phyloP scores from a whole-genome alignment of 2,113 vertebrate genomes.

The Megaptera novaeangliae region DNA sequence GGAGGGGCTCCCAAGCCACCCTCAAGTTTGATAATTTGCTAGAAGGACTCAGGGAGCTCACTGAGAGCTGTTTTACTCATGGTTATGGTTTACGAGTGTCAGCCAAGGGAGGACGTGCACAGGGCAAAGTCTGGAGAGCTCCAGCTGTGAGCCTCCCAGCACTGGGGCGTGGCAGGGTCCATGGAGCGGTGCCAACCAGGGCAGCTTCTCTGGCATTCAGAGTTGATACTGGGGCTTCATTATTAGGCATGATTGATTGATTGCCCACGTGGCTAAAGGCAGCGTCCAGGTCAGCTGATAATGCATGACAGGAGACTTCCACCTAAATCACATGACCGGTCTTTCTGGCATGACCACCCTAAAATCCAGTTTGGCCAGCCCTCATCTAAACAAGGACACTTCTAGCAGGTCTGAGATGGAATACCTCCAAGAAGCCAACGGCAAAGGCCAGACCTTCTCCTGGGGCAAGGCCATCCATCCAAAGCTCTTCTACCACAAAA shows the following conservation, averaged over 20 bases:
- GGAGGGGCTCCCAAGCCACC: background rate
- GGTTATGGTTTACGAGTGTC: background rate
- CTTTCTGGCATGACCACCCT: background rate
- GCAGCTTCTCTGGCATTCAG: background rate
- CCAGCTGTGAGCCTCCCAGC: background rate
- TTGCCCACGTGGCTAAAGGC: background rate
- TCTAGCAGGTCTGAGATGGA: background rate
- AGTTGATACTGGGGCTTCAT: background rate
- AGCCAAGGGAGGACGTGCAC: background rate
- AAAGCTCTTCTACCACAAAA: background rate
- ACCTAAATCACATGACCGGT: background rate
- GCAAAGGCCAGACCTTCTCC: background rate
- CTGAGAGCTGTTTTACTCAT: background rate
- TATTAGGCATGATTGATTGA: background rate
- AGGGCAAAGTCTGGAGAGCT: background rate
- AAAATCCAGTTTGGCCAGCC: background rate
- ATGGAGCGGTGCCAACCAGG: background rate
- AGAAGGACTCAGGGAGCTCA: background rate
- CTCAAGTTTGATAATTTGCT: background rate
- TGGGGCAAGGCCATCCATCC: background rate
- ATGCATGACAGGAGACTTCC: background rate
- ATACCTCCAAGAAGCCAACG: background rate
- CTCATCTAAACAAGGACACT: background rate
- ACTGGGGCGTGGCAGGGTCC: background rate
- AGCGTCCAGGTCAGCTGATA: background rate